Evolutionary conservation across 2,113 vertebrate species (phyloP).

Genomic region (Percina caprodes): DNA sequence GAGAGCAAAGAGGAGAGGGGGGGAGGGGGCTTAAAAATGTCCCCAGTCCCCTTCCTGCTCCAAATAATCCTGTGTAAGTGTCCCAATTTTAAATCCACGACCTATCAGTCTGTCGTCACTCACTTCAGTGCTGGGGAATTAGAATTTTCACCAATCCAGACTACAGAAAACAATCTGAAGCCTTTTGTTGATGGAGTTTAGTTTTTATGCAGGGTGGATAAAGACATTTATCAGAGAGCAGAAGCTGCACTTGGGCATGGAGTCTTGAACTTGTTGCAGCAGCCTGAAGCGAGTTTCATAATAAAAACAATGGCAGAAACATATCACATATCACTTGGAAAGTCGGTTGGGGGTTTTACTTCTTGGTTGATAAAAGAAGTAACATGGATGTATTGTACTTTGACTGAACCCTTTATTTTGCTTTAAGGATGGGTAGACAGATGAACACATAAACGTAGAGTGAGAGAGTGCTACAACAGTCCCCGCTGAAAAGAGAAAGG

Average conservation of each 20-base stretch:
- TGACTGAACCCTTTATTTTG: not conserved
- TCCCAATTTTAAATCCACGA: slow-evolving; percentile 42
- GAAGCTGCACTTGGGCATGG: not conserved
- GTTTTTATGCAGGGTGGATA: slow-evolving; percentile 5
- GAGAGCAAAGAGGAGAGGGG: not conserved
- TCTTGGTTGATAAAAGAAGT: not conserved
- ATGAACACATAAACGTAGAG: slow-evolving; percentile 39
- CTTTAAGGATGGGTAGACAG: slow-evolving; percentile 13
- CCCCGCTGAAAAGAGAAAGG: slow-evolving; percentile 12
- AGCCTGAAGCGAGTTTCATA: slow-evolving; percentile 4
- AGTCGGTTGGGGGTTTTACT: not conserved
- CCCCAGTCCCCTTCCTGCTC: not conserved
- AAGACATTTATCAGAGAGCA: slow-evolving; percentile 18
- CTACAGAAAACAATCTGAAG: not conserved
- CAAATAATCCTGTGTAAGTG: slow-evolving; percentile 45
- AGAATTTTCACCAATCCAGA: slow-evolving; percentile 3
- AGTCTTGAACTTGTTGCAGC: slow-evolving; percentile 9
- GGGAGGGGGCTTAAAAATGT: slow-evolving; percentile 15
- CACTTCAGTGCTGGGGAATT: not conserved
- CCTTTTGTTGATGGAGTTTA: not conserved
- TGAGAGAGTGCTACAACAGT: not conserved
- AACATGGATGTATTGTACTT: not conserved
- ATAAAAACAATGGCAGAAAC: not conserved
- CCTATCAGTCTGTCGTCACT: slow-evolving; percentile 11
- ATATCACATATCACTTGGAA: not conserved